Evolutionary conservation across 2,797 vertebrate genomes (phyloP).

Genomic region (Propithecus perrieri): DNA sequence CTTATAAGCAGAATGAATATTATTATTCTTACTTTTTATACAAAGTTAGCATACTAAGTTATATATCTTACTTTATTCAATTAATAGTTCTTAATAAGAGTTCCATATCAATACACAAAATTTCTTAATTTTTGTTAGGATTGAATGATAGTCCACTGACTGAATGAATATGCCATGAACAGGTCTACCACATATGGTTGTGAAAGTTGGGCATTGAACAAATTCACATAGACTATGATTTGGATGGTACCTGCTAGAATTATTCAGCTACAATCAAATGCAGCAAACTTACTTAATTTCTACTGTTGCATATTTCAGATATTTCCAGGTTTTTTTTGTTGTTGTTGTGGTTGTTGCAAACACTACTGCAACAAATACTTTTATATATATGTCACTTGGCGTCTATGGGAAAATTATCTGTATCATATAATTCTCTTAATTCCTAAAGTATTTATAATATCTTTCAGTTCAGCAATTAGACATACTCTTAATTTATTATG

Average conservation of each 20-base stretch:
- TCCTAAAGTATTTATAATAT: background rate
- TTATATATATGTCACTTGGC: background rate
- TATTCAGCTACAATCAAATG: background rate
- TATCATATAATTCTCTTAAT: background rate
- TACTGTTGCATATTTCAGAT: background rate
- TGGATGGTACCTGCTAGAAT: background rate
- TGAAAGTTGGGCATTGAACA: background rate
- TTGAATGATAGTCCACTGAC: background rate
- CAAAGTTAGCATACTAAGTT: background rate
- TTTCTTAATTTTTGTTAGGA: background rate
- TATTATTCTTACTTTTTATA: background rate
- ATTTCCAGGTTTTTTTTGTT: background rate
- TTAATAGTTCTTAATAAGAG: background rate
- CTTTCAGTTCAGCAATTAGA: background rate
- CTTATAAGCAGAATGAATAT: background rate
- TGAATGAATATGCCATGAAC: background rate
- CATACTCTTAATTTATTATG: conserved; percentile 14
- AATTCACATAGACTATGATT: background rate
- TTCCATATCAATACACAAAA: background rate
- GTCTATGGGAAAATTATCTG: background rate
- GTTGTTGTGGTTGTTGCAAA: background rate
- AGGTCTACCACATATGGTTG: background rate
- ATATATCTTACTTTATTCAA: background rate
- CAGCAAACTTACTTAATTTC: background rate
- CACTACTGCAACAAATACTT: background rate